Base-by-base conservation (phyloP, 1,140 invertebrate genomes). In the Bradynema listronoti region DNA sequence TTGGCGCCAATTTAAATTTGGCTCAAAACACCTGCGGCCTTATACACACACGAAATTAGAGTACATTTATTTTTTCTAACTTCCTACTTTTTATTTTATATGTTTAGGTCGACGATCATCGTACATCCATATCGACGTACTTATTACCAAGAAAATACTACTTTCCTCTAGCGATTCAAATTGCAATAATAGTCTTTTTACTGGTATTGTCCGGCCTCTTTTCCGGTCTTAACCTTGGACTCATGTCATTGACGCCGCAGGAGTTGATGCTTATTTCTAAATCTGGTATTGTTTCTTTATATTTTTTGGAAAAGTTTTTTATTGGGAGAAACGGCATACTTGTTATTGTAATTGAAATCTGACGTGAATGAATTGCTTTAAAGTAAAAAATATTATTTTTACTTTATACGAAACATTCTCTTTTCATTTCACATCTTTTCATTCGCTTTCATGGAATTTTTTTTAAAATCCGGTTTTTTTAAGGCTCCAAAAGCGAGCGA, bases 171-270 rank as follows among this genome's bases (percentile, higher is more conserved):
- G 78, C 75, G 69, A 25, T 84, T 1, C 81, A 83, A 59, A 77
- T 82, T 16, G 57, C 63, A 22, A 53, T 83, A 11, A 78, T 84
- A 33, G 55, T 60, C n/a, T 36, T 79, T 19, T 63, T 83, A 1
- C 68, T 84, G 6, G 56, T 69, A 16, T 65, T 83, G 4, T 84
- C 83, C 25, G 83, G 82, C n/a, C 61, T 80, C 14, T 79, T 79
- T 43, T 80, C 78, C 34, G 83, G 83, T 41, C 68, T 84, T 4
- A 84, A 84, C 68, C 69, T 84, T 1, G 83, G 83, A 34, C 65
- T 84, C 16, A 84, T 84, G 83, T 68, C 83, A 14, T 65, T 84
- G 1, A 82, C 83, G 63, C 79, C 80, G 42, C 83, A 82, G 25
- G 83, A 84, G 66, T 69, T 84, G 51, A 77, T 78, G 66, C 79